Conservation (phyloP, 2,888 invertebrate genomes). For the Cerceris rybyensis region DNA sequence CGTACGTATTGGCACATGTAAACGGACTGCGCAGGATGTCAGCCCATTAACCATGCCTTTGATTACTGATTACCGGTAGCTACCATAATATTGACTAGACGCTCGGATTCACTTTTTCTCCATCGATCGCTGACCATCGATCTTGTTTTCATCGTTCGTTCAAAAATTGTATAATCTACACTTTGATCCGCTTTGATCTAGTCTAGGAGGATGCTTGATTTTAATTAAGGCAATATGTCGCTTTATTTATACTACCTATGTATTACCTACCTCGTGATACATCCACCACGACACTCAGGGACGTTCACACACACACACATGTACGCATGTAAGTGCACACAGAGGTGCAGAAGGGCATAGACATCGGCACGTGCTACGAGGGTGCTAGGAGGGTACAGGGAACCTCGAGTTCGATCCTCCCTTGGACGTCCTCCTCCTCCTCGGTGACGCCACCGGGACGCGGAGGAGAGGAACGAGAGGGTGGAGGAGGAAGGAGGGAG, state of each 20-base stretch:
- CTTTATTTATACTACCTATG: constrained; percentile 65
- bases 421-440: constrained; percentile 62
- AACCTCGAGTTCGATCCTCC: constrained; percentile 71
- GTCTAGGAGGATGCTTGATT: constrained; percentile 43
- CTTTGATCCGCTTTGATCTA: neutral
- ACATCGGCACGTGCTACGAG: constrained; percentile 77
- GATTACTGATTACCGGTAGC: constrained; percentile 36
- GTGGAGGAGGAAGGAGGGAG: constrained; percentile 55
- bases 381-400: constrained; percentile 54
- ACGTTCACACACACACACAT: neutral
- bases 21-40: constrained; percentile 55
- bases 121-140: neutral
- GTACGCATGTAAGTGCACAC: constrained; percentile 38
- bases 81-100: constrained; percentile 46
- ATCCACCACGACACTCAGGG: constrained; percentile 36
- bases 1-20: constrained; percentile 51
- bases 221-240: constrained; percentile 66
- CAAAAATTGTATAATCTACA: neutral
- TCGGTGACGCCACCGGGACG: constrained; percentile 62
- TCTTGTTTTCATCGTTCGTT: neutral
- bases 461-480: constrained; percentile 56
- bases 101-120: constrained; percentile 36
- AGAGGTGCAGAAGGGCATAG: constrained; percentile 53
- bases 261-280: constrained; percentile 52
- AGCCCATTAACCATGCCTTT: constrained; percentile 62